phyloP scores from a whole-genome alignment of 1,140 invertebrate species.

The Caerostris darwini region DNA sequence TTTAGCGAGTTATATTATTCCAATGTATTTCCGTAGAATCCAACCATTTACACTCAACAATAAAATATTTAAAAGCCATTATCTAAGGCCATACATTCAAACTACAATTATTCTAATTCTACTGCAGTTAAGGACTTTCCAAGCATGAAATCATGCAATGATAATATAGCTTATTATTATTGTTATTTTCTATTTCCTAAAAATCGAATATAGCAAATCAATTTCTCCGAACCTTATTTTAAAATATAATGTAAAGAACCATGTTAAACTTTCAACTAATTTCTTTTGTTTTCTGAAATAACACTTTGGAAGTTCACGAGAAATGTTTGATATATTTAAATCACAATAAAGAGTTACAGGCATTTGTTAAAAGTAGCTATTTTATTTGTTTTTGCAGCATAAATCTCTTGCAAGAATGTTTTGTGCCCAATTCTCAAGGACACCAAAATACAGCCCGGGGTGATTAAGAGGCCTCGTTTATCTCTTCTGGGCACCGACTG shows the following conservation, averaged over 20 bases:
- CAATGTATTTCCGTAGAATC: too few species aligned
- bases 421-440: conserved; percentile 46
- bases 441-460: neutral
- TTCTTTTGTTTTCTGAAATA: neutral
- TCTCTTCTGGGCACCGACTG: conserved; percentile 1
- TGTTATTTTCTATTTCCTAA: neutral
- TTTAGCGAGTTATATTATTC: too few species aligned
- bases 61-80: too few species aligned
- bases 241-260: neutral
- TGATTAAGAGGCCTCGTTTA: conserved; percentile 34
- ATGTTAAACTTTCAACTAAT: neutral
- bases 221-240: neutral
- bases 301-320: neutral
- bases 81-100: neutral
- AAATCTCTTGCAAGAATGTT: neutral
- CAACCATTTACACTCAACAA: too few species aligned
- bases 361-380: neutral
- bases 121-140: neutral
- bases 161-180: neutral
- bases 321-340: too few species aligned
- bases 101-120: neutral
- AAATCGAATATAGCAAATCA: neutral
- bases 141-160: neutral
- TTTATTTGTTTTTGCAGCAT: neutral
- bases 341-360: too few species aligned